Percentiles rank a stretch among this genome's conserved stretches.
These are phyloP conservation scores for Eumerus sabulonum DNA, from an alignment of 2,888 invertebrate species.

Conservation along the genomic window DNA sequence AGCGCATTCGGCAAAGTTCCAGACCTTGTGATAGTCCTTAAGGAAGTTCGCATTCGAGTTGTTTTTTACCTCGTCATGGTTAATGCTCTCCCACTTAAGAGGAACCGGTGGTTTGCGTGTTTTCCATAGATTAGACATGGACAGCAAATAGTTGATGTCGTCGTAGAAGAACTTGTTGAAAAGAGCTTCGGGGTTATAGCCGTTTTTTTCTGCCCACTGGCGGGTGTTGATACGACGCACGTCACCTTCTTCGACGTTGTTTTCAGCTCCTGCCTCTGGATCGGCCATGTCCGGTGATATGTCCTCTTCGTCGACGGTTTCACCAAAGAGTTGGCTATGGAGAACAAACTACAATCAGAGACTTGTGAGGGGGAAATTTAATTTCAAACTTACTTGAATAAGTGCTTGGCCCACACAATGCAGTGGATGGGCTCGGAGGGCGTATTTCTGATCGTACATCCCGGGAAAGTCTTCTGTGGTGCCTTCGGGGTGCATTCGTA, in stretches of 20 bases:
- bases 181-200: slow-evolving; percentile 90
- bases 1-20: slow-evolving; percentile 88
- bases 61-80: slow-evolving; percentile 76
- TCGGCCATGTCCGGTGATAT: slow-evolving; percentile 98
- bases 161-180: slow-evolving; percentile 96
- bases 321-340: slow-evolving; percentile 96
- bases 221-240: slow-evolving; percentile 87
- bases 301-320: slow-evolving; percentile 97
- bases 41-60: slow-evolving; percentile 74
- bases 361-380: not conserved
- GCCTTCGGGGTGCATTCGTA: slow-evolving; percentile 98
- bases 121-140: slow-evolving; percentile 98
- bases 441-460: slow-evolving; percentile 99
- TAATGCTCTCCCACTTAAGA: slow-evolving; percentile 84
- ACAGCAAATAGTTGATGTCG: slow-evolving; percentile 95
- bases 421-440: slow-evolving; percentile 99
- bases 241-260: slow-evolving; percentile 78
- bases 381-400: slow-evolving; percentile 91
- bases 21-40: slow-evolving; percentile 86
- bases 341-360: slow-evolving; percentile 10
- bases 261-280: slow-evolving; percentile 86
- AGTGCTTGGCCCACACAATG: slow-evolving; percentile 99
- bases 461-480: slow-evolving; percentile 95
- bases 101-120: slow-evolving; percentile 91
- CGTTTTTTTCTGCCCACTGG: slow-evolving; percentile 90